These are phyloP conservation scores for Odontamblyopus lacepedii DNA, from an alignment of 2,797 vertebrate genomes.

Conservation along the genomic window DNA sequence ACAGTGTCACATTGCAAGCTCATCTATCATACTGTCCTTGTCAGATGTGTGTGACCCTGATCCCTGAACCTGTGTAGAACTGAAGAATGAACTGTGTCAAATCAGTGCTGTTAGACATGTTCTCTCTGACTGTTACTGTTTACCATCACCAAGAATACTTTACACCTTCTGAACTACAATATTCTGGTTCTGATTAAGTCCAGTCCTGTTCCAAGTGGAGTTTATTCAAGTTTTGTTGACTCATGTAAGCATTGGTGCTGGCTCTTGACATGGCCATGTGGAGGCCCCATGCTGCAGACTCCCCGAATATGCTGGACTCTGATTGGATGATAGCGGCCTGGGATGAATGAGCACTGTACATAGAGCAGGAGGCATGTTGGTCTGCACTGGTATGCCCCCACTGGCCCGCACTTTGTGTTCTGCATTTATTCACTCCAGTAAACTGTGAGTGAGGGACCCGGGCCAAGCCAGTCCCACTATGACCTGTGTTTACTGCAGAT, in stretches of 20 bases:
- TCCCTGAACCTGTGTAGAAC: constrained; percentile 17
- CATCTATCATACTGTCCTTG: constrained; percentile 53
- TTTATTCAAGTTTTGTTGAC: constrained; percentile 63
- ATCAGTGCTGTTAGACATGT: background rate
- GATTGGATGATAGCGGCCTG: constrained; percentile 59
- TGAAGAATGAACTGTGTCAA: background rate
- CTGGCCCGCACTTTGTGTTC: constrained; percentile 17
- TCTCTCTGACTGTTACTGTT: background rate
- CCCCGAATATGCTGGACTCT: constrained; percentile 40
- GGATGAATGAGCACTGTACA: constrained; percentile 71
- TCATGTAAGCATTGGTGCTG: constrained; percentile 53
- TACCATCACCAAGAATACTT: constrained; percentile 7
- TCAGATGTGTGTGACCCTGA: constrained; percentile 36
- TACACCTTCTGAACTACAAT: constrained; percentile 22
- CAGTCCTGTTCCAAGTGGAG: constrained; percentile 45
- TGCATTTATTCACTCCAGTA: constrained; percentile 18
- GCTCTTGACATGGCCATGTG: constrained; percentile 62
- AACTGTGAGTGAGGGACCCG: constrained; percentile 10
- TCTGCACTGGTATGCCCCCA: constrained; percentile 27
- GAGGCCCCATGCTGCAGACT: constrained; percentile 67
- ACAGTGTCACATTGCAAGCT: constrained; percentile 40
- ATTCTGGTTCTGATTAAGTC: constrained; percentile 32
- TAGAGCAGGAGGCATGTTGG: constrained; percentile 58
- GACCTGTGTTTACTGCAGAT: constrained; percentile 5
- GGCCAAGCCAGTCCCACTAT: constrained; percentile 31